phyloP scores from a whole-genome alignment of 2,113 vertebrate species.

The Candoia aspera region DNA sequence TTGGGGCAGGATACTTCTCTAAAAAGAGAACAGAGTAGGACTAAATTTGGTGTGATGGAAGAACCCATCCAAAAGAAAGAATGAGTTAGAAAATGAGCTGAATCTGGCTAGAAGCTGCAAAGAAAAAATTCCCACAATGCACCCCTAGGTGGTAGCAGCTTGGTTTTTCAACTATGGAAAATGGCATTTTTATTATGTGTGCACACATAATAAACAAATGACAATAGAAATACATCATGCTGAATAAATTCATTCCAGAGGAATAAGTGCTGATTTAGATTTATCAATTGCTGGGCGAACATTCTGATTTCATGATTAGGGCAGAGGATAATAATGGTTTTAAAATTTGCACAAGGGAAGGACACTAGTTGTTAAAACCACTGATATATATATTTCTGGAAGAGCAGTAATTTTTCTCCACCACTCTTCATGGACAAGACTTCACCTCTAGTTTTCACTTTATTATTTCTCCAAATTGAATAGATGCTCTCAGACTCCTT shows the following conservation, averaged over 20 bases:
- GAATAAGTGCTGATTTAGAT: constrained; percentile 32
- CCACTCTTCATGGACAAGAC: constrained; percentile 21
- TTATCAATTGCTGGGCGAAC: constrained; percentile 3
- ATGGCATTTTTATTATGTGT: constrained; percentile 11
- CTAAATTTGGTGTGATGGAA: not conserved
- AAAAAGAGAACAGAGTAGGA: not conserved
- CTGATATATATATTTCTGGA: constrained; percentile 46
- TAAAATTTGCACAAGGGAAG: constrained; percentile 29
- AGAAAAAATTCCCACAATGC: not conserved
- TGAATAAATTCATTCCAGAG: constrained; percentile 43
- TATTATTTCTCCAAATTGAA: constrained; percentile 46
- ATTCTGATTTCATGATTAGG: constrained; percentile 44
- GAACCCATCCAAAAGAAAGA: not conserved
- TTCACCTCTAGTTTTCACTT: constrained; percentile 41
- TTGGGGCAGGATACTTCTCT: not conserved
- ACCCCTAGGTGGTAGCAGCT: no score
- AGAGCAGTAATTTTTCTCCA: constrained; percentile 48
- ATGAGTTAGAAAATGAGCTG: not conserved
- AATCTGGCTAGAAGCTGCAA: not conserved
- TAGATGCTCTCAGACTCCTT: no score
- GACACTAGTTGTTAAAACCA: constrained; percentile 23
- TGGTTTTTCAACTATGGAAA: not conserved
- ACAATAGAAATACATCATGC: constrained; percentile 22
- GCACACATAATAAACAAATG: constrained; percentile 4
- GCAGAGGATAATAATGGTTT: constrained; percentile 18